A percentile compares a stretch with the other conserved stretches of the same genome.
These are phyloP conservation scores for Amblyteles armatorius DNA, from an alignment of 2,888 invertebrate species.

Conservation along the genomic window DNA sequence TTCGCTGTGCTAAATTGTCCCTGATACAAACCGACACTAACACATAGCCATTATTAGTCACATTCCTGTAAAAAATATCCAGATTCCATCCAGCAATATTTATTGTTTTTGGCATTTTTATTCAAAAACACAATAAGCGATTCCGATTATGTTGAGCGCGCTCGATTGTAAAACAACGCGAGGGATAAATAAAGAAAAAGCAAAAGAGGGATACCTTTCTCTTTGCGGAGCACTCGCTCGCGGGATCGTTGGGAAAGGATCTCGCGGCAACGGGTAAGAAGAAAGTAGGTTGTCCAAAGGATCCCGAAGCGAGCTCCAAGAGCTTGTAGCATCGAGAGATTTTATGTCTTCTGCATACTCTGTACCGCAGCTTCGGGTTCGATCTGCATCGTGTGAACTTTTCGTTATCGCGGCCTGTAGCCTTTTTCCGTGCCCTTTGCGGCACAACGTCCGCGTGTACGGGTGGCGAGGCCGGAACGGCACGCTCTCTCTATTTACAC, in stretches of 20 bases:
- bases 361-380: background rate
- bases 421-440: constrained; percentile 39
- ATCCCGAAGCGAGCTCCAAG: constrained; percentile 50
- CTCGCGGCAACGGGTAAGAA: constrained; percentile 55
- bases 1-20: too few relatives aligned
- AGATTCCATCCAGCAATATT: too few relatives aligned
- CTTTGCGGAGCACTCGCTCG: constrained; percentile 57
- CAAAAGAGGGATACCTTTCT: constrained; percentile 59
- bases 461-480: background rate
- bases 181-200: constrained; percentile 11
- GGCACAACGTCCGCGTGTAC: constrained; percentile 17
- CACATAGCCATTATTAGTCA: too few relatives aligned
- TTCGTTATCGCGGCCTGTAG: constrained; percentile 11
- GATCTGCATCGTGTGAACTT: constrained; percentile 34
- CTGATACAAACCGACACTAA: too few relatives aligned
- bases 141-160: background rate
- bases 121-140: background rate
- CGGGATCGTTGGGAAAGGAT: constrained; percentile 63
- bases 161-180: constrained; percentile 1
- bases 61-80: too few relatives aligned
- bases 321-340: constrained; percentile 15
- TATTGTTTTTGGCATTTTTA: too few relatives aligned
- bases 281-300: constrained; percentile 67
- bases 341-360: constrained; percentile 7
- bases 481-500: constrained; percentile 7